phyloP scores from a whole-genome alignment of 2,797 vertebrate species.

The Passerculus sandwichensis region DNA sequence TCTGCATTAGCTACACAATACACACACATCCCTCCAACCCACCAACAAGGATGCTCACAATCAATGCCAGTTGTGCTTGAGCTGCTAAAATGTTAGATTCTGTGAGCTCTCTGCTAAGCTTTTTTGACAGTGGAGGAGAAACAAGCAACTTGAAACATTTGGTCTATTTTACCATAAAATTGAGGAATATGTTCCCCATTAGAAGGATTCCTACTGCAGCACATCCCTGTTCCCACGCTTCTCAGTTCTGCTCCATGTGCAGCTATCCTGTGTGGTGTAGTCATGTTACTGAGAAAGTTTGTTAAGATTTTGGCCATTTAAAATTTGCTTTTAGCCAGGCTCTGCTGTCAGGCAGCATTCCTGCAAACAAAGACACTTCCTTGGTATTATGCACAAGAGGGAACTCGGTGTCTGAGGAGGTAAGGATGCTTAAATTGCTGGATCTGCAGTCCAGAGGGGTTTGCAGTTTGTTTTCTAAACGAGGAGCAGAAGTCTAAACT shows the following conservation, averaged over 20 bases:
- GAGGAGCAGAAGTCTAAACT: background rate
- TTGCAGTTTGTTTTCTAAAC: conserved; percentile 8
- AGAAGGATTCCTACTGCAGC: background rate
- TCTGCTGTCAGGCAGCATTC: background rate
- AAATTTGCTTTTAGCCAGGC: background rate
- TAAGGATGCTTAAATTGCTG: background rate
- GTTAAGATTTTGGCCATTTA: background rate
- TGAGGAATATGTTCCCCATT: background rate
- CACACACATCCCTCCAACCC: background rate
- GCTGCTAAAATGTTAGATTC: background rate
- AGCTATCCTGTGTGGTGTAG: background rate
- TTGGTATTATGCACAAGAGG: background rate
- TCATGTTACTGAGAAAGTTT: background rate
- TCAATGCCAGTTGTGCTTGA: background rate
- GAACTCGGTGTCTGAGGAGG: background rate
- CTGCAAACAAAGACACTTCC: background rate
- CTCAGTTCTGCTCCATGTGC: background rate
- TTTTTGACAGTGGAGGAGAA: background rate
- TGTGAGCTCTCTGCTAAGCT: background rate
- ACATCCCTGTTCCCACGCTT: background rate
- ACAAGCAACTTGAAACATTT: background rate
- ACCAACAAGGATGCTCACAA: background rate
- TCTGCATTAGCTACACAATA: background rate
- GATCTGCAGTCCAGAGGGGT: background rate
- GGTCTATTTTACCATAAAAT: background rate